Base-by-base conservation (phyloP, 1,140 invertebrate genomes). In the Varroa destructor region DNA sequence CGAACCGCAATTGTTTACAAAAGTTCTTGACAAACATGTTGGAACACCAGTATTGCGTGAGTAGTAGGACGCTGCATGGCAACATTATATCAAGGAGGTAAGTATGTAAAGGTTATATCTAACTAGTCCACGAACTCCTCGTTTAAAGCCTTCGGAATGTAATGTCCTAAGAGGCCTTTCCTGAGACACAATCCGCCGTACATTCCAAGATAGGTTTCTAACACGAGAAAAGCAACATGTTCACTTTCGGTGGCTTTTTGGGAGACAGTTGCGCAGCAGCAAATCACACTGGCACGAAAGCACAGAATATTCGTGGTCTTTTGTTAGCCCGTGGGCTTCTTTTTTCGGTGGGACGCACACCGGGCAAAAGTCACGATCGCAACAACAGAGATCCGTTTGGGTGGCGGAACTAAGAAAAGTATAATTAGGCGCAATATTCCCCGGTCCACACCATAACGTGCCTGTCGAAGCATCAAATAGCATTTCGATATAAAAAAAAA, bases 341-440 rank as follows among this genome's bases (percentile, higher is more conserved):
- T 40, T 40, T 5, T 67, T 12, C 12, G 61, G 36, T 4, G 61
- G 61, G 46, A 67, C 46, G 37, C 61, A 67, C 61, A 67, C 61
- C 2, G 61, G 61, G 40, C 89, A 91, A 73, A 84, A 80, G 78
- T 90, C 89, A 74, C 90, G 89, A 0, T 82, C 82, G 0, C 88
- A 80, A 78, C 89, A 91, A 76, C 89, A 91, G 54, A 79, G 84
- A 76, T 91, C 89, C 0, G 87, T 85, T 71, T 86, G 84, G 12
- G 78, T 78, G 51, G 83, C 82, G 6, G 77, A 72, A 0, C 89
- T 89, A 5, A 90, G 79, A 76, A 90, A 87, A 54, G 87, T 79
- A 74, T 84, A 85, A 75, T 83, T 80, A 46, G 82, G 77, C 0
- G 89, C 85, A 14, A 85, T 81, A 77, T 88, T 86, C 1, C 89